A percentile compares a stretch with the other conserved stretches of the same genome.
Conservation (phyloP, 2,113 vertebrate species). For the Montifringilla adamsi region DNA sequence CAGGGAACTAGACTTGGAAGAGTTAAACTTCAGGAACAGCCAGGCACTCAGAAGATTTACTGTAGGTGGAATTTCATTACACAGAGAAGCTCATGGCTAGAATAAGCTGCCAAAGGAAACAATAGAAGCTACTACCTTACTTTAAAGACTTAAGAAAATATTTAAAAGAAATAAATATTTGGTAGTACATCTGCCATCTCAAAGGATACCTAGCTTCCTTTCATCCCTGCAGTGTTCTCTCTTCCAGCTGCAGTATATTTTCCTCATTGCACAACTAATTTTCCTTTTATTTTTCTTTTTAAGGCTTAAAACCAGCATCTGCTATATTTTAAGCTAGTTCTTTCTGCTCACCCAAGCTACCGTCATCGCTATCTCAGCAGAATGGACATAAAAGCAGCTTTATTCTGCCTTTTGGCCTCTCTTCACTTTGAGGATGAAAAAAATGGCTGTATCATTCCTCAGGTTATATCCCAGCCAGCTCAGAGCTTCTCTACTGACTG, state of each 20-base stretch:
- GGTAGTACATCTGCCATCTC: slow-evolving; percentile 13
- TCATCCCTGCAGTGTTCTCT: not conserved
- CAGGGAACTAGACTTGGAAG: not conserved
- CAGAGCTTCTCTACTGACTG: not conserved
- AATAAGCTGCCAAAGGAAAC: slow-evolving; percentile 61
- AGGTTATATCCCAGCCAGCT: not conserved
- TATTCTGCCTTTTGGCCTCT: not conserved
- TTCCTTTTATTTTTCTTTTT: not conserved
- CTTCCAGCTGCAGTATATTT: slow-evolving; percentile 16
- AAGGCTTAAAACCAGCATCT: not conserved
- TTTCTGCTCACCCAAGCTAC: not conserved
- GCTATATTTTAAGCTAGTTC: not conserved
- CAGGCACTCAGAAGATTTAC: slow-evolving; percentile 22
- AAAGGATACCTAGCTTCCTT: slow-evolving; percentile 26
- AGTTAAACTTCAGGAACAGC: slow-evolving; percentile 32
- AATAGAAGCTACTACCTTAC: slow-evolving; percentile 24
- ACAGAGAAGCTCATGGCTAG: slow-evolving; percentile 10
- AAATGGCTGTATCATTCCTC: not conserved
- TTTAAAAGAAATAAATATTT: slow-evolving; percentile 52
- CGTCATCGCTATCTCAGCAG: not conserved
- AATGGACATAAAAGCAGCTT: not conserved
- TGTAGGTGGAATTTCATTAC: slow-evolving; percentile 60
- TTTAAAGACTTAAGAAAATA: slow-evolving; percentile 47
- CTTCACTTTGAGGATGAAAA: not conserved
- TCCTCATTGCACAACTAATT: not conserved